Conservation (phyloP, 2,888 invertebrate genomes). For the Cataglyphis rosenhaueri region DNA sequence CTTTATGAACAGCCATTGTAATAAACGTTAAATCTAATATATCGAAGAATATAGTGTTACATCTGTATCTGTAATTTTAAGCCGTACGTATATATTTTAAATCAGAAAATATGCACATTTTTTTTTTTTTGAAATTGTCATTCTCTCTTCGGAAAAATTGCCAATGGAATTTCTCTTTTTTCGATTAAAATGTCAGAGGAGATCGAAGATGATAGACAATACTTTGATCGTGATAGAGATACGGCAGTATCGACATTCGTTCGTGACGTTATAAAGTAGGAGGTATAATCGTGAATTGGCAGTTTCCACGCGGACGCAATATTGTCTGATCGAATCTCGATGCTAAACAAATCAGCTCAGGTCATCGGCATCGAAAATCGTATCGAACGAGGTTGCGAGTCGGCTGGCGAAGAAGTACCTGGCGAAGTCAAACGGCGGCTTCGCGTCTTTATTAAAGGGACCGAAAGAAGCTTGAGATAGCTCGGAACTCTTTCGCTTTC, state of each 20-base stretch:
- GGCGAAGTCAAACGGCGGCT: slow-evolving; percentile 26
- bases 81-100: not conserved
- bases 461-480: not conserved
- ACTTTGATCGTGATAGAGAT: slow-evolving; percentile 5
- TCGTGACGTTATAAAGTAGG: slow-evolving; percentile 1
- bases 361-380: slow-evolving; percentile 36
- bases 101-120: not conserved
- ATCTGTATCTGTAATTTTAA: not conserved
- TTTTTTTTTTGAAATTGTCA: not conserved
- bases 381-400: slow-evolving; percentile 13
- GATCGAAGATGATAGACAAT: slow-evolving; percentile 11
- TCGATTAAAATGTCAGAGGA: not conserved
- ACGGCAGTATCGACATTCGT: not conserved
- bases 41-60: not conserved
- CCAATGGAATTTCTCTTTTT: not conserved
- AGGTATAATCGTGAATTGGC: not conserved
- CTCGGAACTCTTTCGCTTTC: not conserved
- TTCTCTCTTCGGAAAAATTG: not conserved
- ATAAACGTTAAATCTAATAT: not conserved
- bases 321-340: slow-evolving; percentile 21
- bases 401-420: not conserved
- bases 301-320: not conserved
- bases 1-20: too few species aligned
- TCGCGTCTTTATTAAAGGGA: slow-evolving; percentile 46
- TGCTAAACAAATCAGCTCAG: slow-evolving; percentile 33